Evolutionary conservation across 2,888 invertebrate species (phyloP).

Genomic region (Zelleria hepariella): DNA sequence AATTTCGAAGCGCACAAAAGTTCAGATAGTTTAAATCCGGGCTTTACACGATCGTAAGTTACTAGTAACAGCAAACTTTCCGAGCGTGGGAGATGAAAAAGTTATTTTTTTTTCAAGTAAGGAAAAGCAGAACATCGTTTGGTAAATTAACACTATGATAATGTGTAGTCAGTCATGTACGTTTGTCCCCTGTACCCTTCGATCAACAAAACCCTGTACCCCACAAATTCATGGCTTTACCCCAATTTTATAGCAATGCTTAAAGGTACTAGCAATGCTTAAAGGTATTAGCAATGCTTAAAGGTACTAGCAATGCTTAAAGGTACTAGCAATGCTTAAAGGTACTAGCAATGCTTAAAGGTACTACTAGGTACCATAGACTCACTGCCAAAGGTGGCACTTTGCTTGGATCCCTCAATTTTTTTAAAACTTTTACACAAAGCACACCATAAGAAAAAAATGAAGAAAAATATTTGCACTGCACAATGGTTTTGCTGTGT

Average conservation of each 20-base stretch:
- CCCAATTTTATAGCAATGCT: neutral
- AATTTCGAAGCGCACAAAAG: too few relatives aligned
- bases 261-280: neutral
- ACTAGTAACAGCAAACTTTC: too few relatives aligned
- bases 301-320: neutral
- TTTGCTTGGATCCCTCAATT: neutral
- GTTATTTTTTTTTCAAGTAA: too few relatives aligned
- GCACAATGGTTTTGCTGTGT: too few relatives aligned
- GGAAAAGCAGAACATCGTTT: too few relatives aligned
- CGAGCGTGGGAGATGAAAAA: too few relatives aligned
- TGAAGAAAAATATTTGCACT: neutral
- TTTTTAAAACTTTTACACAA: neutral
- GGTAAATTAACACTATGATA: too few relatives aligned
- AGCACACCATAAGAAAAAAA: neutral
- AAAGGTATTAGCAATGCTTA: neutral
- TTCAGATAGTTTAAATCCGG: too few relatives aligned
- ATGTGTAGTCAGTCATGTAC: too few relatives aligned
- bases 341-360: neutral
- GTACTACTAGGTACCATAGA: too few relatives aligned
- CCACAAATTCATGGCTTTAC: neutral
- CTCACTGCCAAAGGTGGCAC: neutral
- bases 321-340: neutral
- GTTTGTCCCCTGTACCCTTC: too few relatives aligned
- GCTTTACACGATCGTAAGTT: too few relatives aligned
- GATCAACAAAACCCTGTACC: neutral